phyloP scores from a whole-genome alignment of 1,140 invertebrate species.

The Antheraea pernyi region DNA sequence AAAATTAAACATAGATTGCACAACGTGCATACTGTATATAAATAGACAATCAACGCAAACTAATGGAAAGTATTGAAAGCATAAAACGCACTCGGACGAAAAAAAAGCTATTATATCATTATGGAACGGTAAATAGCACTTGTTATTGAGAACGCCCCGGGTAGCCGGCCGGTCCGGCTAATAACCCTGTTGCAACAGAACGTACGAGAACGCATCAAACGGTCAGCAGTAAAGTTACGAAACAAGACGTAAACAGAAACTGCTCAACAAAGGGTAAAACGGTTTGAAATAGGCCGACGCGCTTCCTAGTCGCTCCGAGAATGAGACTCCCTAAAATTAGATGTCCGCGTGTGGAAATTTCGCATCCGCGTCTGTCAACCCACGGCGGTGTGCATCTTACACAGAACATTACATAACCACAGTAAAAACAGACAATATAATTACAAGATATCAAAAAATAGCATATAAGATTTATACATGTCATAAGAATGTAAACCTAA shows the following conservation, averaged over 20 bases:
- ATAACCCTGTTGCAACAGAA: slow-evolving; percentile 54
- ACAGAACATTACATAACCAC: neutral
- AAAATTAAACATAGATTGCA: neutral
- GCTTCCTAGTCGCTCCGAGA: slow-evolving; percentile 54
- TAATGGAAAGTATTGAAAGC: slow-evolving; percentile 13
- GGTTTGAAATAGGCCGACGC: slow-evolving; percentile 52
- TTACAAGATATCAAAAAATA: neutral
- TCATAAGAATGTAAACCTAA: no score
- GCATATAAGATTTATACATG: no score
- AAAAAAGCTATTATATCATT: slow-evolving; percentile 35
- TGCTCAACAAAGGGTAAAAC: slow-evolving; percentile 56
- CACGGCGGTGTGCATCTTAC: neutral
- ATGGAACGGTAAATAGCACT: slow-evolving; percentile 26
- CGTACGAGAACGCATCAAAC: slow-evolving; percentile 44
- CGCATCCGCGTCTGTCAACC: slow-evolving; percentile 12
- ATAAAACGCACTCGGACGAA: slow-evolving; percentile 25
- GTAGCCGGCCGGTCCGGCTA: slow-evolving; percentile 40
- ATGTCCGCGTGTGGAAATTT: slow-evolving; percentile 10
- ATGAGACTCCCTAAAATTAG: slow-evolving; percentile 52
- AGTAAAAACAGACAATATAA: neutral
- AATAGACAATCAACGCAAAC: slow-evolving; percentile 10
- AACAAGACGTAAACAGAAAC: slow-evolving; percentile 67
- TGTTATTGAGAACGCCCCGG: slow-evolving; percentile 40
- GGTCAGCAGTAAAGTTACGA: slow-evolving; percentile 68
- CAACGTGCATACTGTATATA: neutral